Evolutionary conservation across 1,140 invertebrate species (phyloP), one percentile per base, ranked within the genome.

Genomic region (Galendromus occidentalis): DNA sequence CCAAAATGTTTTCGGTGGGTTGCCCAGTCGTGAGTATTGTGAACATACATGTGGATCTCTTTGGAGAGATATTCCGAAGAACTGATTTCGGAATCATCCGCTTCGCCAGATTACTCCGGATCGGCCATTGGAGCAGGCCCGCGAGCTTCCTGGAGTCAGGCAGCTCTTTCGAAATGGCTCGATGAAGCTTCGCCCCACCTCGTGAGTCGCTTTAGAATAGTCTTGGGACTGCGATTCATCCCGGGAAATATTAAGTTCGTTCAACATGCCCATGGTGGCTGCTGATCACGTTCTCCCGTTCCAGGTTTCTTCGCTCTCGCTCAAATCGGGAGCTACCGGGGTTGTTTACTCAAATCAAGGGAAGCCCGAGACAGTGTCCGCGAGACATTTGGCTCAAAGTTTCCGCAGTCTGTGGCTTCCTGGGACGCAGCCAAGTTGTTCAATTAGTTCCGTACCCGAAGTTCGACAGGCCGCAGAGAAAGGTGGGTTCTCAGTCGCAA

Each of bases 141-240:
- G 33, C 22, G 14, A 25, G 17, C 51, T 14, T 59, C 22, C n/a
- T 59, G 51, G 51, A 29, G 25, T 59, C 33, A 29, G 51, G 51
- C 51, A 59, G 51, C 51, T 59, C 51, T 59, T 59, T 59, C 51
- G 14, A 25, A 59, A 33, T 59, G 51, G 51, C 51, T 59, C 33
- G 25, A 17, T 22, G 33, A 33, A 25, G n/a, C 51, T 33, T 59
- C 51, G 25, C 33, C 51, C 14, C 51, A 59, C 25, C 1, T 59
- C 2, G 51, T 59, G 25, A n/a, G 51, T 59, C 14, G 42, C 12
- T 20, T 47, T 6, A 39, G 33, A 39, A 39, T n/a, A n/a, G n/a
- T n/a, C n/a, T n/a, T n/a, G n/a, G n/a, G n/a, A n/a, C n/a, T n/a
- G n/a, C n/a, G n/a, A n/a, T n/a, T n/a, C n/a, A n/a, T n/a, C n/a